A percentile compares a stretch with the other conserved stretches of the same genome.
These are phyloP conservation scores for Caenorhabditis zanzibari DNA, from an alignment of 2,888 invertebrate genomes.

Conservation along the genomic window DNA sequence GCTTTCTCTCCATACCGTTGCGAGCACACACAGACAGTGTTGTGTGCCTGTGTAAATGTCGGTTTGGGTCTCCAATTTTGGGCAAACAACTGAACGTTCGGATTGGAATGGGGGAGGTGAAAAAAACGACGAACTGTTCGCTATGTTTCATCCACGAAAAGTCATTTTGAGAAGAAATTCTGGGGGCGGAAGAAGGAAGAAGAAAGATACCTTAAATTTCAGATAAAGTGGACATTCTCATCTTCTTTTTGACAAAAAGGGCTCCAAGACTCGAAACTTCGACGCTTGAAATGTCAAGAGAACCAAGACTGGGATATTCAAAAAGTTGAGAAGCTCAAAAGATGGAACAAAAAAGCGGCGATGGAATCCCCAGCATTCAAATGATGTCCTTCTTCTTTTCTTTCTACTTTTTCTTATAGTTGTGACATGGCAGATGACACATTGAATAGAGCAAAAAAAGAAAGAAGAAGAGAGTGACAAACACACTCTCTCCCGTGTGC, in stretches of 20 bases:
- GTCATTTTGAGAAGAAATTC: neutral
- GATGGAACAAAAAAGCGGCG: constrained; percentile 10
- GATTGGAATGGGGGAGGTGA: constrained; percentile 5
- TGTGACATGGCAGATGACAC: constrained; percentile 54
- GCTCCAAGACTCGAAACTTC: too few species aligned
- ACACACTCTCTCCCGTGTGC: constrained; percentile 33
- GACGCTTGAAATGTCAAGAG: too few species aligned
- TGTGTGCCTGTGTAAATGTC: constrained; percentile 57
- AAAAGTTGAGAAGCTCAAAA: neutral
- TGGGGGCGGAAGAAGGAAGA: neutral
- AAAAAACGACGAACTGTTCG: constrained; percentile 9
- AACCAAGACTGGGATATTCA: neutral
- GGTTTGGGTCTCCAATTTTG: constrained; percentile 52
- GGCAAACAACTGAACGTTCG: constrained; percentile 54
- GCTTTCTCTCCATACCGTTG: neutral
- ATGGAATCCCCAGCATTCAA: constrained; percentile 16
- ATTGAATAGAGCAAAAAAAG: constrained; percentile 44
- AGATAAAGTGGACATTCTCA: too few species aligned
- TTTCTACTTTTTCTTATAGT: constrained; percentile 30
- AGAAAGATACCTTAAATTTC: too few species aligned
- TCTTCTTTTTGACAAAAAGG: too few species aligned
- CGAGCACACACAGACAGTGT: constrained; percentile 31
- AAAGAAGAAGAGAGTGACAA: constrained; percentile 50
- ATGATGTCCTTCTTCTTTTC: constrained; percentile 31
- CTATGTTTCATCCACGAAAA: constrained; percentile 25